Evolutionary conservation across 2,888 invertebrate genomes (phyloP), one percentile per base, ranked within the genome.

Genomic region (Dione juno): DNA sequence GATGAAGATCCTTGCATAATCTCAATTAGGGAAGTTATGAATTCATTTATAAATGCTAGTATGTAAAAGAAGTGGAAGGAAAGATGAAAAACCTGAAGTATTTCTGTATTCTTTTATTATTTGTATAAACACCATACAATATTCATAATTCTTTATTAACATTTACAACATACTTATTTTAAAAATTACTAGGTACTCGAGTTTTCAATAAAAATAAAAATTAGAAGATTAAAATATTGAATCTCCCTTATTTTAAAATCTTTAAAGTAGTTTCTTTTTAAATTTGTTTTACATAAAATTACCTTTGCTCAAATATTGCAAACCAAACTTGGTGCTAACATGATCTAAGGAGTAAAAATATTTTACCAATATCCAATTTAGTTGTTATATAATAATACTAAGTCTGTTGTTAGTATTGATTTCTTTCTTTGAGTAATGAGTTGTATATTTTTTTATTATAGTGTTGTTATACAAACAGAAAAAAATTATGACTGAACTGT

Each of bases 1-100:
- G 95, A 96, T 78, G 87, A 84, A 74, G 89, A 92, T 79, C 80
- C 83, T 59, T 75, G 87, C 35, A 75, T 88, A 52, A 84, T 85
- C 77, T 75, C 83, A 66, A 83, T 87, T 59, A 77, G 79, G 76
- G 80, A 84, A 73, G 75, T 81, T 75, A 80, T 88, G 63, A 84
- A 66, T 84, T 79, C 71, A 82, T 83, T 64, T 75, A 83, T 72
- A 80, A 76, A 69, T 73, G 37, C 11, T 11, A 11, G 66, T 21
- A 50, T 19, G 11, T 37, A 40, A 14, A 16, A 37, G 6, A 50
- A 59, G 57, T 41, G 45, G 37, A 50, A 70, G 40, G 50, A 66
- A 70, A 64, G 50, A 70, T 40, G 11, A 59, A 41, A 67, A 66
- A 57, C 53, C 43, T 41, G 45, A 45, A 65, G 61, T 63, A 45